These are phyloP conservation scores for Protula sp. DNA, from an alignment of 2,888 invertebrate species.

Conservation along the genomic window DNA sequence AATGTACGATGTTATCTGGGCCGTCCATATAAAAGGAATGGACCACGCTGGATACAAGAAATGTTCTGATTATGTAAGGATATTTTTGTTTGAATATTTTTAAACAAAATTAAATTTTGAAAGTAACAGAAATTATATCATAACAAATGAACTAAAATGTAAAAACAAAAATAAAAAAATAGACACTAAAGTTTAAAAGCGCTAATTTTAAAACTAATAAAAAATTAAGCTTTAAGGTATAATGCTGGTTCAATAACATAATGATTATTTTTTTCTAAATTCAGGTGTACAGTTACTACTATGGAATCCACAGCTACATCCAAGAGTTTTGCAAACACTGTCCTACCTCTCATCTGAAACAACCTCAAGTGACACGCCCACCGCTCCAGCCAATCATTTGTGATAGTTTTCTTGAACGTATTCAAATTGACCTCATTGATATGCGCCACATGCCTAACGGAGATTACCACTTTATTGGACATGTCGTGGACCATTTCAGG, in stretches of 20 bases:
- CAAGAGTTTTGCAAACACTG: neutral
- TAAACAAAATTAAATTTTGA: too few species aligned
- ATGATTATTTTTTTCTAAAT: too few species aligned
- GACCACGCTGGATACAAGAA: too few species aligned
- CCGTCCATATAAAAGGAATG: neutral
- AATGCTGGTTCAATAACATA: too few species aligned
- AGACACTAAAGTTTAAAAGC: neutral
- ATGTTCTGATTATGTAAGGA: too few species aligned
- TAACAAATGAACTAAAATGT: too few species aligned
- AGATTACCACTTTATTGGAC: neutral
- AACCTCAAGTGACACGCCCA: neutral
- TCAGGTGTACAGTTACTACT: neutral
- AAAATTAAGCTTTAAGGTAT: too few species aligned
- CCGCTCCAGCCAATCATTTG: neutral
- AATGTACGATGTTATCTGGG: neutral
- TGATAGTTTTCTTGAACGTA: neutral
- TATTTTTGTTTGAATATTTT: too few species aligned
- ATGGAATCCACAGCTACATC: neutral
- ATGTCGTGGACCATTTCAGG: neutral
- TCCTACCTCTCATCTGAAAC: neutral
- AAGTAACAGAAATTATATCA: too few species aligned
- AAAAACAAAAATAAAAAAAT: too few species aligned
- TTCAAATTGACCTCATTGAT: slow-evolving; percentile 1
- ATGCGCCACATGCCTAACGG: neutral
- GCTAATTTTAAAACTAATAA: too few species aligned